These are phyloP conservation scores for Albula glossodonta DNA, from an alignment of 2,113 vertebrate species.

Conservation along the genomic window DNA sequence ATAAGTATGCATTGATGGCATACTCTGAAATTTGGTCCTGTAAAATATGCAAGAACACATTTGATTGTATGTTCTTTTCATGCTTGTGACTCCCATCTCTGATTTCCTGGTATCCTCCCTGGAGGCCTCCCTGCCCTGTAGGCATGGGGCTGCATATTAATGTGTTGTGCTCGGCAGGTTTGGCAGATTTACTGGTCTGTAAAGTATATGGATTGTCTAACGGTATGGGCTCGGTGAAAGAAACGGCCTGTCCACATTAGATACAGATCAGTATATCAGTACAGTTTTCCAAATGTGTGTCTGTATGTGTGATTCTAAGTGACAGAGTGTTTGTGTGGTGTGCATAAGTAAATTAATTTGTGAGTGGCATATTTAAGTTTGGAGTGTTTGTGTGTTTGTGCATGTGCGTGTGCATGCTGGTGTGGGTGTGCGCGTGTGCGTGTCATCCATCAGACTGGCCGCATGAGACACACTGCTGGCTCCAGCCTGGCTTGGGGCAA, in stretches of 20 bases:
- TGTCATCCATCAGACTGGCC: conserved; percentile 19
- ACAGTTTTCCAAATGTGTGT: neutral
- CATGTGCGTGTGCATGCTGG: neutral
- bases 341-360: neutral
- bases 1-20: too few relatives aligned
- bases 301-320: neutral
- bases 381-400: neutral
- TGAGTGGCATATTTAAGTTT: conserved; percentile 1
- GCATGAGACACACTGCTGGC: neutral
- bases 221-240: neutral
- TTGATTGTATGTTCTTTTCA: too few relatives aligned
- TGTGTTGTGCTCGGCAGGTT: neutral
- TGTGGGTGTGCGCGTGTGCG: conserved; percentile 3
- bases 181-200: neutral
- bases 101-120: neutral
- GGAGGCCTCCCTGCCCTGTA: neutral
- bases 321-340: neutral
- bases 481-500: neutral
- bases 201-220: neutral
- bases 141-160: neutral
- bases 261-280: neutral
- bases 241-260: neutral
- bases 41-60: too few relatives aligned
- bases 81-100: too few relatives aligned
- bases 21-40: too few relatives aligned